Percentiles rank a stretch among this genome's conserved stretches.
phyloP scores from a whole-genome alignment of 2,888 invertebrate genomes.

The Nymphalis urticae region DNA sequence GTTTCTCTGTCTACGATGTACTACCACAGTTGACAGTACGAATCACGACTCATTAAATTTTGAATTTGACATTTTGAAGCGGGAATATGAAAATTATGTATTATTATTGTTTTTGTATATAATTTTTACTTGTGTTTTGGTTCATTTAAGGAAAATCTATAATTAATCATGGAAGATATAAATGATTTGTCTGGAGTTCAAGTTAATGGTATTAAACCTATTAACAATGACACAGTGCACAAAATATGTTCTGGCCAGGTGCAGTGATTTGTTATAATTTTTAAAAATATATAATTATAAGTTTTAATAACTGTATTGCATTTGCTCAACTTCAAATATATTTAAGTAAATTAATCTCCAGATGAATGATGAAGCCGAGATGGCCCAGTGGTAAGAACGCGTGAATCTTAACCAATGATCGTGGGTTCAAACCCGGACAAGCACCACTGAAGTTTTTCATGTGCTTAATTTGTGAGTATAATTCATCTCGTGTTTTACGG shows the following conservation, averaged over 20 bases:
- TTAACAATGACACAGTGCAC: conserved; percentile 88
- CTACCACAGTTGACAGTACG: too few relatives aligned
- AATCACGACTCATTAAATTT: too few relatives aligned
- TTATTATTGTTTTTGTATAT: neutral
- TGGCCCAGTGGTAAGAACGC: too few relatives aligned
- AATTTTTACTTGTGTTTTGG: neutral
- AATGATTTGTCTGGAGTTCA: conserved; percentile 20
- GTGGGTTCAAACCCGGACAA: too few relatives aligned
- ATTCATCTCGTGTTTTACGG: too few relatives aligned
- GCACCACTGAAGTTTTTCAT: too few relatives aligned
- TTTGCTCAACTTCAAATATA: neutral
- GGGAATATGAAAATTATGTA: neutral
- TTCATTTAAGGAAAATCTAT: neutral
- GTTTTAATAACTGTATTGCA: too few relatives aligned
- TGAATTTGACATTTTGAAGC: neutral
- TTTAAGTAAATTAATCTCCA: too few relatives aligned
- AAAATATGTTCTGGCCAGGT: conserved; percentile 95
- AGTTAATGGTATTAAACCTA: conserved; percentile 82
- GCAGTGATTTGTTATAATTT: conserved; percentile 41
- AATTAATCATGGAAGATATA: conserved; percentile 24
- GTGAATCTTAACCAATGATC: too few relatives aligned
- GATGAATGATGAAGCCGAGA: too few relatives aligned
- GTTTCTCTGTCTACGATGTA: too few relatives aligned
- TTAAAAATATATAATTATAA: neutral
- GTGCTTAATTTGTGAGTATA: too few relatives aligned